Conservation (phyloP, 2,888 invertebrate genomes). For the Conchocele bisecta region DNA sequence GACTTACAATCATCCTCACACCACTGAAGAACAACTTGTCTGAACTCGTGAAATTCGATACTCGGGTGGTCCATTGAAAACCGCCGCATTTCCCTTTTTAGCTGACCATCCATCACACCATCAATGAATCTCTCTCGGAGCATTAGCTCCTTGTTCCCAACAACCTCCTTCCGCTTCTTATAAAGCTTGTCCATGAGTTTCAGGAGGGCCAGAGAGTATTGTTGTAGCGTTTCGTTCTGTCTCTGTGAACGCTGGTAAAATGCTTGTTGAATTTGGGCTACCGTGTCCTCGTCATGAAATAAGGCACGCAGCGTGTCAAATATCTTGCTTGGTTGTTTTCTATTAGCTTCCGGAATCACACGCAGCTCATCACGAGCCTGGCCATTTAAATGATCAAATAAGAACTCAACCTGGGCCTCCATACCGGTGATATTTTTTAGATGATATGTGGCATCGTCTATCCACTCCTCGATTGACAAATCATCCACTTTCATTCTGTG, state of each 20-base stretch:
- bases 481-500: constrained; percentile 3
- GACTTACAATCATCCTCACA: neutral
- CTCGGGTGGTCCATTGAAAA: constrained; percentile 4
- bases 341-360: constrained; percentile 2
- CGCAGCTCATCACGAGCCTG: constrained; percentile 20
- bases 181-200: constrained; percentile 21
- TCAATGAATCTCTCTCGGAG: constrained; percentile 27
- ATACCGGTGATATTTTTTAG: constrained; percentile 10
- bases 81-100: constrained; percentile 20
- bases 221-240: constrained; percentile 24
- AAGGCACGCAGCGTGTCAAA: constrained; percentile 1
- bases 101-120: constrained; percentile 19
- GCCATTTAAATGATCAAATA: constrained; percentile 17
- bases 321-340: constrained; percentile 17
- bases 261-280: constrained; percentile 25
- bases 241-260: constrained; percentile 27
- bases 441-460: constrained; percentile 15
- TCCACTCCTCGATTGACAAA: constrained; percentile 17
- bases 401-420: constrained; percentile 21
- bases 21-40: constrained; percentile 18
- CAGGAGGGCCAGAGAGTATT: constrained; percentile 23
- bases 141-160: constrained; percentile 21
- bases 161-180: constrained; percentile 1
- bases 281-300: constrained; percentile 24
- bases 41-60: constrained; percentile 20